Conservation (phyloP, 2,797 vertebrate species). For the Enteromius fasciolatus region DNA sequence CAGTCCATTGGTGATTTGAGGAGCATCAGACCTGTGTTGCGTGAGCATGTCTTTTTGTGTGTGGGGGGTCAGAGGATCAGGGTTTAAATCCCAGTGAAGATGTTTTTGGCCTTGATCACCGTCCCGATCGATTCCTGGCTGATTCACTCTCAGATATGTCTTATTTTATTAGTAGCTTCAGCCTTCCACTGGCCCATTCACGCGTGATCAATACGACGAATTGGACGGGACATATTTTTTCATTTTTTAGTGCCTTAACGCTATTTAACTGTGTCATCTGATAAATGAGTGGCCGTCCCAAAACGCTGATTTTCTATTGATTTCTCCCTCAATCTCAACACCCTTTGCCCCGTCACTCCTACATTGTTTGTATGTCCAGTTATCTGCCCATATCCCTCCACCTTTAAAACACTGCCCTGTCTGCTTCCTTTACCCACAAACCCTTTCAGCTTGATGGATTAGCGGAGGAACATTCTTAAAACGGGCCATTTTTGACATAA, state of each 20-base stretch:
- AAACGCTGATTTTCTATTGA: conserved; percentile 98
- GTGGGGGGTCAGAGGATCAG: conserved; percentile 62
- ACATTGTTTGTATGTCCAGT: conserved; percentile 89
- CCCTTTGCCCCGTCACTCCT: conserved; percentile 84
- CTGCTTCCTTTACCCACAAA: conserved; percentile 46
- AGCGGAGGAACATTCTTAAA: neutral
- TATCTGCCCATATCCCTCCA: conserved; percentile 69
- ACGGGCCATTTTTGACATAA: neutral
- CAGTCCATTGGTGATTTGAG: conserved; percentile 16
- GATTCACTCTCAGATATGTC: conserved; percentile 89
- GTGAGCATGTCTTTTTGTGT: conserved; percentile 47
- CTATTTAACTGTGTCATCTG: conserved; percentile 95
- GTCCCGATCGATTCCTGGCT: conserved; percentile 78
- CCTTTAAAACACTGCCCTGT: conserved; percentile 30
- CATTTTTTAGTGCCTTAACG: conserved; percentile 86
- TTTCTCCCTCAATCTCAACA: conserved; percentile 86
- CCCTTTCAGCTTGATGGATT: conserved; percentile 42
- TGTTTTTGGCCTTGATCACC: conserved; percentile 84
- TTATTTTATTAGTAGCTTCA: conserved; percentile 99
- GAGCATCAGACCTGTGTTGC: conserved; percentile 3
- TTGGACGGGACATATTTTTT: conserved; percentile 93
- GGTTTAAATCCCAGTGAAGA: conserved; percentile 81
- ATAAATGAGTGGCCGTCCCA: conserved; percentile 94
- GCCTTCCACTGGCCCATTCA: conserved; percentile 93
- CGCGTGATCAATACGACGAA: conserved; percentile 93